phyloP scores from a whole-genome alignment of 2,888 invertebrate genomes.

The Thera obeliscata region DNA sequence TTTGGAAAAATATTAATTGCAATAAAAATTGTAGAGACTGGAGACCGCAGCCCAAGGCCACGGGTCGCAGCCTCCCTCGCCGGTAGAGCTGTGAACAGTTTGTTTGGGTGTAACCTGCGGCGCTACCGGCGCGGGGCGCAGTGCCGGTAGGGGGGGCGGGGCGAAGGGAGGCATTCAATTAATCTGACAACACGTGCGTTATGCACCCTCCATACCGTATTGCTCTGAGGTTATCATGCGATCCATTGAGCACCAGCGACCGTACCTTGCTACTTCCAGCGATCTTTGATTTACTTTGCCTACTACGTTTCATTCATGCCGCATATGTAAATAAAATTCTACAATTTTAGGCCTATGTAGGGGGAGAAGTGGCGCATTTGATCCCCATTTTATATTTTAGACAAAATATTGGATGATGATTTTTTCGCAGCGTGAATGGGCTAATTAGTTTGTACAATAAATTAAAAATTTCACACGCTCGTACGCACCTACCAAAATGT shows the following conservation, averaged over 20 bases:
- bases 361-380: too few species aligned
- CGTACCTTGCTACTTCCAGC: constrained; percentile 24
- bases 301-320: constrained; percentile 18
- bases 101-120: constrained; percentile 55
- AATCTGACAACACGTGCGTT: constrained; percentile 78
- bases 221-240: constrained; percentile 62
- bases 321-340: not conserved
- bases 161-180: constrained; percentile 70
- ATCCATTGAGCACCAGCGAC: constrained; percentile 60
- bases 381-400: too few species aligned
- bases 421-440: too few species aligned
- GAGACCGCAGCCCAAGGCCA: constrained; percentile 2
- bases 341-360: too few species aligned
- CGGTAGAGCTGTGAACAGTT: constrained; percentile 47
- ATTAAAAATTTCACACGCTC: too few species aligned
- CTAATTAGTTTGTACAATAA: too few species aligned
- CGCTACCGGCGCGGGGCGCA: constrained; percentile 26
- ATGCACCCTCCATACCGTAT: constrained; percentile 64
- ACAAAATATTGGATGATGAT: too few species aligned
- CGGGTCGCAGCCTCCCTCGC: constrained; percentile 37
- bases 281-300: constrained; percentile 26
- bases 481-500: too few species aligned
- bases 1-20: constrained; percentile 68
- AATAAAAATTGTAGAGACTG: constrained; percentile 41
- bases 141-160: constrained; percentile 37